Evolutionary conservation across 1,140 invertebrate species (phyloP).

Genomic region (Lanistes nyassanus): DNA sequence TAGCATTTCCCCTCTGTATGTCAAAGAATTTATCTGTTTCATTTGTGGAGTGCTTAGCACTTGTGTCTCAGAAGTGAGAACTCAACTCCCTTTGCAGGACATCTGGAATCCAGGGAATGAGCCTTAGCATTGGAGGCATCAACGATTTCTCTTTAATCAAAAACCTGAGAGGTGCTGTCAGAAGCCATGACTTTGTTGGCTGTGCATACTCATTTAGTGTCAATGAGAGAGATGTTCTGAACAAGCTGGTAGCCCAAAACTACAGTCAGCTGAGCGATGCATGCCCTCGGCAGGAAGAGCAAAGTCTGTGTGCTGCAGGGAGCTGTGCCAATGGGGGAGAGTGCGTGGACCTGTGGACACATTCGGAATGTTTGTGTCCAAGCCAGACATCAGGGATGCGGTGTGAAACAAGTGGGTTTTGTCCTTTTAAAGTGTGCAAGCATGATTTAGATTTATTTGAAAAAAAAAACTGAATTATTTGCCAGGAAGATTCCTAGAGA

Average conservation of each 20-base stretch:
- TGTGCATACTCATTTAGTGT: conserved; percentile 90
- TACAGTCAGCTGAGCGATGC: conserved; percentile 76
- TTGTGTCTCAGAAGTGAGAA: no score
- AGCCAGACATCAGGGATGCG: neutral
- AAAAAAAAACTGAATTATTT: no score
- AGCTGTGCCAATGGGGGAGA: conserved; percentile 69
- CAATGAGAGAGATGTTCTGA: conserved; percentile 75
- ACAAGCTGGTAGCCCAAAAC: conserved; percentile 10
- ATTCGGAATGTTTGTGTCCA: conserved; percentile 18
- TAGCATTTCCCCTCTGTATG: no score
- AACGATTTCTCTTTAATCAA: conserved; percentile 83
- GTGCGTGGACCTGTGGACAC: conserved; percentile 19
- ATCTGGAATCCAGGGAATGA: conserved; percentile 48
- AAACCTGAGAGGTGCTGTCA: conserved; percentile 85
- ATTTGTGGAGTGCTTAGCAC: no score
- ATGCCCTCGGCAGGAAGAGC: conserved; percentile 74
- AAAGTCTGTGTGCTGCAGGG: conserved; percentile 52
- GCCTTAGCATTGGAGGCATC: conserved; percentile 86
- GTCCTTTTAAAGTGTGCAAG: no score
- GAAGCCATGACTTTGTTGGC: conserved; percentile 91
- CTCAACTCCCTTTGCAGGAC: neutral
- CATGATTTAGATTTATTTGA: no score
- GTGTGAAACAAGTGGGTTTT: conserved; percentile 17
- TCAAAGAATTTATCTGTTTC: no score
- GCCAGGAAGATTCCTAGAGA: no score